phyloP scores from a whole-genome alignment of 2,797 vertebrate genomes.

The Gobionotothen gibberifrons region DNA sequence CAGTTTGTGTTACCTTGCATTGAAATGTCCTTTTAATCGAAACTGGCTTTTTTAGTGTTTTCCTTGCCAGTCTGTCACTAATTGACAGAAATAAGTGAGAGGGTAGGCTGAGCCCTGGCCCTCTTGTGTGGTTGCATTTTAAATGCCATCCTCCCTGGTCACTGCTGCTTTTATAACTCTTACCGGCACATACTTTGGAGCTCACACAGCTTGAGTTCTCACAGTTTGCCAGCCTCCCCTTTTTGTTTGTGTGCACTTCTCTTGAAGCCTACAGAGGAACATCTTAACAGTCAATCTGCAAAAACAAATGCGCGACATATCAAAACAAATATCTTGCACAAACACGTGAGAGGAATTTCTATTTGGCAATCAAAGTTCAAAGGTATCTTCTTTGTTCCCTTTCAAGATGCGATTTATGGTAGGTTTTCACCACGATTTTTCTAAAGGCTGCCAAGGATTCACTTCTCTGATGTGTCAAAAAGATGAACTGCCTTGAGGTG shows the following conservation, averaged over 20 bases:
- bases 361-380: slow-evolving; percentile 5
- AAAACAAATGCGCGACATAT: neutral
- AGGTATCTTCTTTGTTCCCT: neutral
- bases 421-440: slow-evolving; percentile 15
- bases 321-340: slow-evolving; percentile 28
- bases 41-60: slow-evolving; percentile 6
- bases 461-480: slow-evolving; percentile 29
- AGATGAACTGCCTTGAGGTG: slow-evolving; percentile 39
- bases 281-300: slow-evolving; percentile 12
- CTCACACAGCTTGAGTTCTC: slow-evolving; percentile 33
- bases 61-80: slow-evolving; percentile 31
- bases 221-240: slow-evolving; percentile 8
- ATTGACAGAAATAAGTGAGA: slow-evolving; percentile 56
- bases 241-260: slow-evolving; percentile 6
- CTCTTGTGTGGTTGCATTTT: slow-evolving; percentile 50
- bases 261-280: neutral
- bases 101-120: slow-evolving; percentile 1
- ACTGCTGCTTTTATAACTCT: slow-evolving; percentile 52
- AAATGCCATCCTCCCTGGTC: slow-evolving; percentile 56
- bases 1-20: neutral
- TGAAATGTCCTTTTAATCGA: slow-evolving; percentile 8
- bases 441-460: slow-evolving; percentile 19
- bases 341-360: slow-evolving; percentile 8
- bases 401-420: slow-evolving; percentile 11
- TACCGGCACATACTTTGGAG: slow-evolving; percentile 43